These are phyloP conservation scores for Leptobrachium leishanense DNA, from an alignment of 2,113 vertebrate species.

Conservation along the genomic window DNA sequence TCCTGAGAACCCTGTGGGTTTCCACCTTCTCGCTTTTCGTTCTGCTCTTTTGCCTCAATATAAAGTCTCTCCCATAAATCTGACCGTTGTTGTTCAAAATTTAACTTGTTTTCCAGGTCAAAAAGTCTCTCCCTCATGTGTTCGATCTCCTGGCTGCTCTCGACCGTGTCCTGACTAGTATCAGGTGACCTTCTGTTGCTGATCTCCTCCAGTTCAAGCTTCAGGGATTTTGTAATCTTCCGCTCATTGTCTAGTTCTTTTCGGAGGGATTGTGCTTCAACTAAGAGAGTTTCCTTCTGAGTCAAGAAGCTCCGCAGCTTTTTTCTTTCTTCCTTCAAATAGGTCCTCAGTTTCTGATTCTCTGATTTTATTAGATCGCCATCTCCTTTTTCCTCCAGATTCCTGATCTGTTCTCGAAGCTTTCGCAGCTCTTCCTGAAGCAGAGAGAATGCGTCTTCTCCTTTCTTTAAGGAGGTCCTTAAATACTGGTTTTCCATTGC, in stretches of 20 bases:
- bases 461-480: conserved; percentile 76
- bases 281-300: conserved; percentile 76
- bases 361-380: conserved; percentile 74
- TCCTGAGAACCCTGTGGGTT: conserved; percentile 48
- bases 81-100: conserved; percentile 92
- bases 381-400: conserved; percentile 75
- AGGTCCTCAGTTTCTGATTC: conserved; percentile 80
- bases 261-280: conserved; percentile 77
- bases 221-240: conserved; percentile 69
- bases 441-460: conserved; percentile 75
- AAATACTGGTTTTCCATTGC: conserved; percentile 79
- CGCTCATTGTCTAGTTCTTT: conserved; percentile 80
- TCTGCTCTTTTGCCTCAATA: conserved; percentile 82
- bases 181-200: conserved; percentile 54
- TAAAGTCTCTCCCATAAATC: conserved; percentile 95
- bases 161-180: conserved; percentile 20
- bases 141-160: conserved; percentile 66
- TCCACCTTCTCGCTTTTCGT: conserved; percentile 54
- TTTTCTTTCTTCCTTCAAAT: conserved; percentile 81
- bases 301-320: conserved; percentile 67
- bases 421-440: conserved; percentile 82
- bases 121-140: conserved; percentile 70
- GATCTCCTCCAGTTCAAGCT: conserved; percentile 71
- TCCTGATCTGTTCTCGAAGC: conserved; percentile 75
- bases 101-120: conserved; percentile 85